A percentile compares a stretch with the other conserved stretches of the same genome.
Conservation (phyloP, 1,140 invertebrate genomes). For the Caenorhabditis brenneri region DNA sequence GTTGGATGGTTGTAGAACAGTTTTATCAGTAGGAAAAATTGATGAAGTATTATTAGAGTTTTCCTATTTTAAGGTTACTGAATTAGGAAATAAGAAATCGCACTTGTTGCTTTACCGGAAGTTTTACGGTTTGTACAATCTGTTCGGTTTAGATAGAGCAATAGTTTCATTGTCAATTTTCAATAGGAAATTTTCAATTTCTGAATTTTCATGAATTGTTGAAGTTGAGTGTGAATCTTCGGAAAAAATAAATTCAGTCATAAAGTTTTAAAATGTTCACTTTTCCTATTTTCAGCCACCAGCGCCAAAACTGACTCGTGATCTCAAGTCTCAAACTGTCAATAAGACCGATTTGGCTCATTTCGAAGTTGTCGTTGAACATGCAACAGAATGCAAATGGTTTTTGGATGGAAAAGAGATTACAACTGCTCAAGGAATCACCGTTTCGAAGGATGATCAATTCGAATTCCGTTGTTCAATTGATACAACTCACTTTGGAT, state of each 20-base stretch:
- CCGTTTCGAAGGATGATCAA: conserved; percentile 51
- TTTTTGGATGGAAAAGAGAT: conserved; percentile 52
- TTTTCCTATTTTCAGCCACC: neutral
- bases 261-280: no score
- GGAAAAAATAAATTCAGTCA: neutral
- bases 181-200: no score
- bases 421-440: conserved; percentile 48
- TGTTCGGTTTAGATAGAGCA: no score
- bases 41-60: no score
- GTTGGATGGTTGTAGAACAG: neutral
- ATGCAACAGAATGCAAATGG: conserved; percentile 56
- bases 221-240: neutral
- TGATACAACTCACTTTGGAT: conserved; percentile 48
- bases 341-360: conserved; percentile 59
- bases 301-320: conserved; percentile 54
- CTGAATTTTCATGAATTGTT: neutral
- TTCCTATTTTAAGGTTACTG: no score
- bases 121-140: no score
- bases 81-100: no score
- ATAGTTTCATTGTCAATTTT: no score
- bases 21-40: neutral
- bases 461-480: conserved; percentile 56
- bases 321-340: conserved; percentile 60
- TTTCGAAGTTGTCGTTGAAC: conserved; percentile 61
- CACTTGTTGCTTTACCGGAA: no score